phyloP scores from a whole-genome alignment of 2,888 invertebrate genomes.

The Alloscopus bannaensis region DNA sequence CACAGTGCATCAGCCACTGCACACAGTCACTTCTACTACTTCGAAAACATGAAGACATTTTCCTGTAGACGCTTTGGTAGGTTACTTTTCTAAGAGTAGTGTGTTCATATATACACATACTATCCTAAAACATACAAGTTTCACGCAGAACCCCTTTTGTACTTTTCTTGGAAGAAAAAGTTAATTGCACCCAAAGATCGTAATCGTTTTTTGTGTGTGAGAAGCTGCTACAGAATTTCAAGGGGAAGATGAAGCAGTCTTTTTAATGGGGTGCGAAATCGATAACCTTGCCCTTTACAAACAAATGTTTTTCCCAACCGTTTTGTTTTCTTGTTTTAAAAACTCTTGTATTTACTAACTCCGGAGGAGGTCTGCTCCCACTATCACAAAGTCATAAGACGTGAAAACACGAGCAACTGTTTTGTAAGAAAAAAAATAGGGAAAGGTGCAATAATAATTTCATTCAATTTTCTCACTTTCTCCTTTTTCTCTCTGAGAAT shows the following conservation, averaged over 20 bases:
- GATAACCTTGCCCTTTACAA: conserved; percentile 58
- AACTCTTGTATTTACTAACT: conserved; percentile 43
- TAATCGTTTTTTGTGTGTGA: background rate
- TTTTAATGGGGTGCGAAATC: conserved; percentile 63
- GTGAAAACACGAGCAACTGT: conserved; percentile 7
- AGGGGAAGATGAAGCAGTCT: conserved; percentile 26
- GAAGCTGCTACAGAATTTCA: background rate
- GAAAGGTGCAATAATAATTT: conserved; percentile 28
- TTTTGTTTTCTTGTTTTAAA: background rate
- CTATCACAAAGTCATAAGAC: conserved; percentile 12
- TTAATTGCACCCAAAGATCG: conserved; percentile 12
- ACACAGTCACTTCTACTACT: background rate
- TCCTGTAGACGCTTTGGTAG: too few relatives aligned
- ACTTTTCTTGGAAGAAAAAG: conserved; percentile 7
- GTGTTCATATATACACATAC: conserved; percentile 16
- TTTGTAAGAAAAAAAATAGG: background rate
- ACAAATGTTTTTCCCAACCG: conserved; percentile 14
- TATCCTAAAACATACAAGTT: conserved; percentile 15
- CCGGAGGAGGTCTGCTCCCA: conserved; percentile 45
- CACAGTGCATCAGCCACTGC: conserved; percentile 3
- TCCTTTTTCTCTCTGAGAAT: background rate
- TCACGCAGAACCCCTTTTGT: conserved; percentile 8
- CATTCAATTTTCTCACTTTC: conserved; percentile 26
- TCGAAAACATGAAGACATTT: too few relatives aligned
- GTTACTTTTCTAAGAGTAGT: background rate